Evolutionary conservation across 2,113 vertebrate genomes (phyloP).

Genomic region (Phylloscopus trochiloides): DNA sequence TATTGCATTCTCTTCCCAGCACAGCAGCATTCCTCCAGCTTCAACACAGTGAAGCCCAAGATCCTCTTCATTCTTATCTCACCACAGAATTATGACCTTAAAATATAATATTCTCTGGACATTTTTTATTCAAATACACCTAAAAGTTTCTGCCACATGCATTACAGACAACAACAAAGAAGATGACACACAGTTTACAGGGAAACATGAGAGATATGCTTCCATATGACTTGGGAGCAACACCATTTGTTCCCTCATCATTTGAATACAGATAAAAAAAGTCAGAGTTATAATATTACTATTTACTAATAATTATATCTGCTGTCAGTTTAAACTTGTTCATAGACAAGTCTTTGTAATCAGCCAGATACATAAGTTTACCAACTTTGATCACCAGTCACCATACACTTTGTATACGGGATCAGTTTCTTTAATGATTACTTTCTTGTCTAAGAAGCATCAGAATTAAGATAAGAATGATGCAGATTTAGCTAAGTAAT

Average conservation of each 20-base stretch:
- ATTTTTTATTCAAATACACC: neutral
- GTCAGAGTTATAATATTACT: neutral
- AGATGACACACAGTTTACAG: neutral
- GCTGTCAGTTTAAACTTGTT: neutral
- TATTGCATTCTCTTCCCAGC: neutral
- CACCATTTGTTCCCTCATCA: neutral
- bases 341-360: neutral
- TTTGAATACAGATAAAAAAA: neutral
- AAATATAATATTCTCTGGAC: neutral
- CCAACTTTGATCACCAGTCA: neutral
- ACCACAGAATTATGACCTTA: neutral
- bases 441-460: neutral
- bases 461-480: neutral
- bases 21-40: neutral
- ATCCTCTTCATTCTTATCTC: neutral
- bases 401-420: neutral
- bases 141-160: neutral
- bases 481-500: neutral
- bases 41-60: neutral
- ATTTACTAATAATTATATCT: neutral
- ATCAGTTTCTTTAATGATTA: neutral
- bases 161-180: neutral
- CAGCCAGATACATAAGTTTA: neutral
- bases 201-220: fast-evolving
- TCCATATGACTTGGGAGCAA: neutral